phyloP scores from a whole-genome alignment of 2,113 vertebrate genomes.

The Ptyas mucosa region DNA sequence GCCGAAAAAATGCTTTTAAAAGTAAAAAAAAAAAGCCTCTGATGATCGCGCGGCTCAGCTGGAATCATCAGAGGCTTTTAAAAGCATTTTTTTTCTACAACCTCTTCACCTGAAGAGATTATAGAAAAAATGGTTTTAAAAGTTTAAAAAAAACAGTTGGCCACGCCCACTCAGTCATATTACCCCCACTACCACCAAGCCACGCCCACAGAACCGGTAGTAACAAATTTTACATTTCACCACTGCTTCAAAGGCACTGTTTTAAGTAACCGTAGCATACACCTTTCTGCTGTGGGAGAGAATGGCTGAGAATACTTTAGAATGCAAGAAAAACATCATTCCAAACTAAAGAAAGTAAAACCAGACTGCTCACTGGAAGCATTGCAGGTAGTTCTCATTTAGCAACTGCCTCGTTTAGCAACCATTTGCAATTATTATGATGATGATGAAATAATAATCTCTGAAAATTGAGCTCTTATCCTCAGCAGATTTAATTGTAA shows the following conservation, averaged over 20 bases:
- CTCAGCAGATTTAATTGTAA: background rate
- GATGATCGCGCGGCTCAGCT: no score
- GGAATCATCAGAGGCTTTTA: no score
- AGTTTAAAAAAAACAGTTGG: no score
- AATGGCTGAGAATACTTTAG: background rate
- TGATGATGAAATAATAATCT: background rate
- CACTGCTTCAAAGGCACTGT: background rate
- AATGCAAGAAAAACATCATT: background rate
- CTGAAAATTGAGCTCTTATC: background rate
- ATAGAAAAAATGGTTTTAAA: no score
- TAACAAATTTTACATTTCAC: no score
- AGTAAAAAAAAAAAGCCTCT: no score
- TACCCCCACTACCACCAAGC: no score
- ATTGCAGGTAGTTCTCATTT: background rate
- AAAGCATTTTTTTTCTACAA: no score
- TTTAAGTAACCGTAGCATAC: background rate
- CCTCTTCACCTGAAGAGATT: no score
- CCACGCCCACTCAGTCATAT: no score
- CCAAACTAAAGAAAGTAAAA: background rate
- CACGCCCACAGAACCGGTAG: no score
- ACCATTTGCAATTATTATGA: background rate
- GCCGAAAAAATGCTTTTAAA: no score
- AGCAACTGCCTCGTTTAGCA: background rate
- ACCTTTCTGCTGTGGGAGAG: background rate
- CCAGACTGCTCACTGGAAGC: background rate